Base-by-base conservation (phyloP, 1,140 invertebrate species). In the Drosophila sturtevanti region DNA sequence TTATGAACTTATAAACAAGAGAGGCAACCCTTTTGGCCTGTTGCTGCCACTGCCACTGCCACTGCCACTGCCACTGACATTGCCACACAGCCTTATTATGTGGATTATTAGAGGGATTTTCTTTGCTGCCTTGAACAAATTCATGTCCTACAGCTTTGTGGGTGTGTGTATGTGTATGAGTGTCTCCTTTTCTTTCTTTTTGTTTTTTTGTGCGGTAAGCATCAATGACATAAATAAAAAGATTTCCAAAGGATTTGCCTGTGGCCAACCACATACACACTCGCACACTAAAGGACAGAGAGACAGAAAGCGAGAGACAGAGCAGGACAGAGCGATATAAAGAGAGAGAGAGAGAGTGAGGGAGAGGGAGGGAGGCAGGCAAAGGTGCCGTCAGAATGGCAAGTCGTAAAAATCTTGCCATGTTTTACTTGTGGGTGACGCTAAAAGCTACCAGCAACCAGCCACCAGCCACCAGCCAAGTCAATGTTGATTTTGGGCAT, bases 1-100 rank as follows among this genome's bases (percentile, higher is more conserved):
- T 90, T 90, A 90, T 90, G 87, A 90, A 90, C 87, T 90, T 90
- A 90, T 90, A 90, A 90, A 90, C 87, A 90, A 90, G 79, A 78
- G 81, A 24, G 74, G 68, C 79, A 85, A 87, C 84, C 84, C 84
- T 87, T 89, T 85, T 63, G 72, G 79, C 76, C 85, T 89, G 84
- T 87, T 86, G 79, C 76, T 79, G 68, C 52, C 61, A 77, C 72
- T 68, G 61, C 6, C 62, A 22, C 59, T 41, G 62, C 64, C 77
- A 64, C 79, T 81, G 54, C 64, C 76, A 69, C 65, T 85, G 80
- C 65, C n/a, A n/a, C n/a, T n/a, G n/a, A n/a, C 77, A 66, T 75
- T 81, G 55, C 64, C 27, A 31, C 79, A 71, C 66, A 81, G 81
- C 54, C 87, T 86, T 90, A 82, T 87, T 90, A 90, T 87, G 79